A percentile compares a stretch with the other conserved stretches of the same genome.
Conservation (phyloP, 2,888 invertebrate species). For the Molorchus minor region DNA sequence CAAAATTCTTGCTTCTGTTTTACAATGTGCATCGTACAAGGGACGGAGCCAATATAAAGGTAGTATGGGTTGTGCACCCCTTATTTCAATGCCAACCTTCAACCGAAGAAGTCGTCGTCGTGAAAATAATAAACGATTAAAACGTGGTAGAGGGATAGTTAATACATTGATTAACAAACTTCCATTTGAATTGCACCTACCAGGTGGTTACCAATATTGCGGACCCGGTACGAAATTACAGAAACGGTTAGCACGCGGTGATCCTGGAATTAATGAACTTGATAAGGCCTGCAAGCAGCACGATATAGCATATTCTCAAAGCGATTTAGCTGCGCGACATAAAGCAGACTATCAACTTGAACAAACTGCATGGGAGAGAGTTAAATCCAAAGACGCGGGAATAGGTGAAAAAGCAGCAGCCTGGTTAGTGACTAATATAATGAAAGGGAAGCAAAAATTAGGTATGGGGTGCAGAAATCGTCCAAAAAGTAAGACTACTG, state of each 20-base stretch:
- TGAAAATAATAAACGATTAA: neutral
- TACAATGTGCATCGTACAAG: neutral
- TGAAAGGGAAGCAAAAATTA: conserved; percentile 25
- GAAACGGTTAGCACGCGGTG: conserved; percentile 50
- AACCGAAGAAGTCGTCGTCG: neutral
- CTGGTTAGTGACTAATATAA: conserved; percentile 44
- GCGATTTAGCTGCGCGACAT: conserved; percentile 45
- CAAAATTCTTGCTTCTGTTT: conserved; percentile 6
- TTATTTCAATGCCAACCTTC: neutral
- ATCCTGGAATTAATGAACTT: conserved; percentile 51
- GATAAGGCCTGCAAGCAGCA: too few species aligned
- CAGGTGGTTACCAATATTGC: conserved; percentile 43
- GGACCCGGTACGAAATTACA: conserved; percentile 47
- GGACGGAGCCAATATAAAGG: neutral
- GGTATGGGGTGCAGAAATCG: conserved; percentile 14
- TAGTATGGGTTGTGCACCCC: neutral
- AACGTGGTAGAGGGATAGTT: conserved; percentile 29
- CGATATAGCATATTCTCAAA: conserved; percentile 51
- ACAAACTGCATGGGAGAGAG: too few species aligned
- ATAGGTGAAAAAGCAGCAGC: conserved; percentile 52
- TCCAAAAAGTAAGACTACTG: neutral
- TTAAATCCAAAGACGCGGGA: conserved; percentile 35
- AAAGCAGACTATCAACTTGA: conserved; percentile 53
- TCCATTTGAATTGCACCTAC: conserved; percentile 39
- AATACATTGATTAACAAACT: conserved; percentile 37